These are phyloP conservation scores for Micrastur ruficollis DNA, from an alignment of 2,797 vertebrate species.

Conservation along the genomic window DNA sequence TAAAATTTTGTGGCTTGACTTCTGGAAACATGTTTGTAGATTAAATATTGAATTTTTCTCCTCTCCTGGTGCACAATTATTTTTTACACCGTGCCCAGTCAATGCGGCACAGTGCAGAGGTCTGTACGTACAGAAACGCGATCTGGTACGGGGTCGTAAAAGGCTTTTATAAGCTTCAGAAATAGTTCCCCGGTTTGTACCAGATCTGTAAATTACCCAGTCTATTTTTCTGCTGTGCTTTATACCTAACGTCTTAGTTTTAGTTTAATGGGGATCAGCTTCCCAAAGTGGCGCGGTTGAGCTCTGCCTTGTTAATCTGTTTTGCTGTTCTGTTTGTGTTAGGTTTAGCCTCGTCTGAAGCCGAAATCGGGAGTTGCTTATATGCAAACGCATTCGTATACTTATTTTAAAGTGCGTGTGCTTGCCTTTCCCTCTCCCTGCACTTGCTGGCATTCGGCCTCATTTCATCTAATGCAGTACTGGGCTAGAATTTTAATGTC, in stretches of 20 bases:
- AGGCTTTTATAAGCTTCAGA: neutral
- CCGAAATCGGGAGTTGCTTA: neutral
- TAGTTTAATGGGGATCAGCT: neutral
- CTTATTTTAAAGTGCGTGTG: neutral
- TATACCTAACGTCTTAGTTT: neutral
- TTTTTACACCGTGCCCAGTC: neutral
- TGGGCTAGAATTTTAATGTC: conserved; percentile 72
- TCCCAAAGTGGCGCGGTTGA: neutral
- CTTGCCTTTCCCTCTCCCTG: neutral
- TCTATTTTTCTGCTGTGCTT: neutral
- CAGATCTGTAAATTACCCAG: neutral
- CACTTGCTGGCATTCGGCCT: conserved; percentile 29
- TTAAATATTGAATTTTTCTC: conserved; percentile 19
- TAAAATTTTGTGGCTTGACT: neutral
- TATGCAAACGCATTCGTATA: neutral
- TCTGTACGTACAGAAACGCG: neutral
- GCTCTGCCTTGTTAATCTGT: neutral
- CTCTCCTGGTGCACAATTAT: neutral
- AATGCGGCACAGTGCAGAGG: neutral
- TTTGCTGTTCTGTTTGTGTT: neutral
- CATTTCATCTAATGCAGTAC: conserved; percentile 48
- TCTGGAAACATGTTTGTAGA: neutral
- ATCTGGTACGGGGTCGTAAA: neutral
- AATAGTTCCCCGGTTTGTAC: neutral
- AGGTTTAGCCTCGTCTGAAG: neutral